These are phyloP conservation scores for Apus apus DNA, from an alignment of 2,113 vertebrate genomes.

Conservation along the genomic window DNA sequence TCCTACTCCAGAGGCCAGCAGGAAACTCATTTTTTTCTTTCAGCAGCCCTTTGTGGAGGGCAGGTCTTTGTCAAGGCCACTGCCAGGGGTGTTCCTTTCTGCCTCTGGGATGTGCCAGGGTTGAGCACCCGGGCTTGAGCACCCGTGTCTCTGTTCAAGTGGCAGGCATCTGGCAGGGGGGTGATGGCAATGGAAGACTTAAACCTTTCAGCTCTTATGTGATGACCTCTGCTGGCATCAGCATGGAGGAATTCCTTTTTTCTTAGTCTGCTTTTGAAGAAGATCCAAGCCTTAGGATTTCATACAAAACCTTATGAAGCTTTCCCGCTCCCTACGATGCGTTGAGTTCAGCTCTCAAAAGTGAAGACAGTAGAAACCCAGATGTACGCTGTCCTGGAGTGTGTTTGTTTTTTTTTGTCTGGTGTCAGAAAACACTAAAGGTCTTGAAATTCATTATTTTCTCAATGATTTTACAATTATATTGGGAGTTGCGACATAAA, in stretches of 20 bases:
- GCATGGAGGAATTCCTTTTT: conserved; percentile 57
- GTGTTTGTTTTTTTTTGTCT: not conserved
- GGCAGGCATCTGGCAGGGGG: not conserved
- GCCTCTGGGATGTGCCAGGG: not conserved
- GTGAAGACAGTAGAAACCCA: not conserved
- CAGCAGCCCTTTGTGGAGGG: not conserved
- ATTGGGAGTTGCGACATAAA: not conserved
- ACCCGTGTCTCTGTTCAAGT: accelerated
- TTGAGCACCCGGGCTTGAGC: not conserved
- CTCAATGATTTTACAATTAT: not conserved
- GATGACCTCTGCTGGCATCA: conserved; percentile 61
- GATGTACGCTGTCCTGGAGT: not conserved
- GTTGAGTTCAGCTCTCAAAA: not conserved
- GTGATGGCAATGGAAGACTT: conserved; percentile 36
- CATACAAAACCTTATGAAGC: not conserved
- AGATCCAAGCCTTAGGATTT: conserved; percentile 47
- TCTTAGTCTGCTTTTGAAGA: conserved; percentile 45
- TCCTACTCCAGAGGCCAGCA: not conserved
- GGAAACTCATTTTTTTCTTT: not conserved
- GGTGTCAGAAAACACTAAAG: not conserved
- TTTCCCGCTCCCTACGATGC: not conserved
- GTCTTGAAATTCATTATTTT: conserved; percentile 22
- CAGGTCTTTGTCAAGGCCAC: not conserved
- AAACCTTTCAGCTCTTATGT: conserved; percentile 58
- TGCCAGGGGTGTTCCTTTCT: not conserved